Percentiles rank a stretch among this genome's conserved stretches.
phyloP scores from a whole-genome alignment of 2,797 vertebrate species.

The Poecile montanus region DNA sequence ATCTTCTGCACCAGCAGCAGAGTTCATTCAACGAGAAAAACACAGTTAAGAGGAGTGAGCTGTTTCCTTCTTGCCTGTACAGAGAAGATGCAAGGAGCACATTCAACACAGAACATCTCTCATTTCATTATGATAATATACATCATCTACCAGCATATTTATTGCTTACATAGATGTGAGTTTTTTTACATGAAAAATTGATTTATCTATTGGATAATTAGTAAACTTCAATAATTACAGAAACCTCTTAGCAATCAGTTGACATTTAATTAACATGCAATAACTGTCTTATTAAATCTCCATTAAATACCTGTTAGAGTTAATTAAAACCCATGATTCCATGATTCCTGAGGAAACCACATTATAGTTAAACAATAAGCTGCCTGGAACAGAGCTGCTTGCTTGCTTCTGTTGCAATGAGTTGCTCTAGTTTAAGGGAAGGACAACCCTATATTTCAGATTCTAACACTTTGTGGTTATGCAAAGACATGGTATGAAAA shows the following conservation, averaged over 20 bases:
- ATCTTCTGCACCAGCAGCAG: neutral
- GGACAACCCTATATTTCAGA: neutral
- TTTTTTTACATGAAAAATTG: conserved; percentile 77
- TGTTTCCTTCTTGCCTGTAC: neutral
- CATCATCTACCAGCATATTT: conserved; percentile 70
- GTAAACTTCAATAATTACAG: conserved; percentile 81
- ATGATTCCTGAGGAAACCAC: conserved; percentile 60
- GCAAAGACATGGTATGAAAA: neutral
- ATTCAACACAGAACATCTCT: conserved; percentile 37
- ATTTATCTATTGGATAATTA: conserved; percentile 84
- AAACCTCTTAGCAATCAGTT: conserved; percentile 81
- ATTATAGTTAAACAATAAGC: conserved; percentile 35
- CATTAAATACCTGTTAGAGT: conserved; percentile 80
- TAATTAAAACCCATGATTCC: conserved; percentile 77
- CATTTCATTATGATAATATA: conserved; percentile 59
- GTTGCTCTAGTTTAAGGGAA: neutral
- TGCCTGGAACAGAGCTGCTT: neutral
- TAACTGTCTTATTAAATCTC: conserved; percentile 85
- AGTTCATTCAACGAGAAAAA: neutral
- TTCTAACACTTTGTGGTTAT: neutral
- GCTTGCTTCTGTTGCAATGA: neutral
- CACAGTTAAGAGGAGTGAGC: neutral
- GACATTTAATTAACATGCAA: conserved; percentile 84
- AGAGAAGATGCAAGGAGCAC: neutral
- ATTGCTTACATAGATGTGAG: conserved; percentile 75